Percentiles rank a stretch among this genome's conserved stretches.
Conservation (phyloP, 2,888 invertebrate species). For the Pardosa pseudoannulata region DNA sequence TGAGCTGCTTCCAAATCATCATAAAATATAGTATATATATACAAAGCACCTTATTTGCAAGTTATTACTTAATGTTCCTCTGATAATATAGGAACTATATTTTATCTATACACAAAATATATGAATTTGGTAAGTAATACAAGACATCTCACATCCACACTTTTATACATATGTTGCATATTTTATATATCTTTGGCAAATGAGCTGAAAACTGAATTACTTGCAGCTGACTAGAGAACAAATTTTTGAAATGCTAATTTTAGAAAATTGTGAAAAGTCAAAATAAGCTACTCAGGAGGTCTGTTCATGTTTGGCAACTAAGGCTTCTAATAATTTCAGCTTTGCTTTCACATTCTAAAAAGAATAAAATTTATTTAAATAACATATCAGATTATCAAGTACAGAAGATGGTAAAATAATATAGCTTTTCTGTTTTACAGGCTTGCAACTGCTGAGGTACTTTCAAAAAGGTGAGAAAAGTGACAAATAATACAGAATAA, state of each 20-base stretch:
- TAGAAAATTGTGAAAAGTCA: slow-evolving; percentile 1
- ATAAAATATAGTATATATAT: slow-evolving; percentile 8
- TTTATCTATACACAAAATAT: slow-evolving; percentile 11
- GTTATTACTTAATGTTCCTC: slow-evolving; percentile 8
- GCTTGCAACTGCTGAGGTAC: too few species aligned
- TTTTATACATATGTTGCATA: slow-evolving; percentile 5
- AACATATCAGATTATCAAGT: too few species aligned
- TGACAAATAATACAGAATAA: too few species aligned
- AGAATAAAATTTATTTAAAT: too few species aligned
- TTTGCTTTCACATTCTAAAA: slow-evolving; percentile 88
- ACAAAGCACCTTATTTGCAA: slow-evolving; percentile 14
- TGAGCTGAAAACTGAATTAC: slow-evolving; percentile 1
- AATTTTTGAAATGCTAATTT: slow-evolving; percentile 20
- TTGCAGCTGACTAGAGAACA: slow-evolving; percentile 60
- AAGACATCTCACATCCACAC: background rate
- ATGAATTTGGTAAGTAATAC: background rate
- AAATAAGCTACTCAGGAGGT: slow-evolving; percentile 26
- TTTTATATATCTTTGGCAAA: slow-evolving; percentile 7
- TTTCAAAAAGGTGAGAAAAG: too few species aligned
- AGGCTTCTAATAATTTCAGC: slow-evolving; percentile 90
- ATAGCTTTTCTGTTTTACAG: too few species aligned
- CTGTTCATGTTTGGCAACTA: slow-evolving; percentile 86
- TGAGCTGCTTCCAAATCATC: slow-evolving; percentile 9
- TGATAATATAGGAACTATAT: slow-evolving; percentile 8
- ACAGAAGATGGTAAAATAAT: too few species aligned